Conservation (phyloP, 2,888 invertebrate genomes). For the Ochlodes sylvanus region DNA sequence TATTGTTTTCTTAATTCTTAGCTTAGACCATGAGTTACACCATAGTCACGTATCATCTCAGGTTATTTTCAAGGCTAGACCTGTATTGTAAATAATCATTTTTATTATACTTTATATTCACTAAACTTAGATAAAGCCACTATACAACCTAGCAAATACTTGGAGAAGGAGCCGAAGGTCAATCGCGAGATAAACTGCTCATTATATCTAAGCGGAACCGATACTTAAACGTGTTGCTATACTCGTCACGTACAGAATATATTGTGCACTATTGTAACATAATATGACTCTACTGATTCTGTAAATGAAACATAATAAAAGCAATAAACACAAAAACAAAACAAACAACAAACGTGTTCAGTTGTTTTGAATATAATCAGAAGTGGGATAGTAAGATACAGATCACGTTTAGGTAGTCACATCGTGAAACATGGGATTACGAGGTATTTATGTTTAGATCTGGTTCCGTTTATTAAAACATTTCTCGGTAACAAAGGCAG, state of each 20-base stretch:
- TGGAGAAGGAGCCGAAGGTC: constrained; percentile 28
- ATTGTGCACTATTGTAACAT: constrained; percentile 16
- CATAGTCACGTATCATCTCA: too few relatives aligned
- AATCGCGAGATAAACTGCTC: constrained; percentile 26
- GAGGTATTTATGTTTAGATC: too few relatives aligned
- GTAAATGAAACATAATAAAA: background rate
- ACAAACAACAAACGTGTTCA: background rate
- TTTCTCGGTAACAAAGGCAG: too few relatives aligned
- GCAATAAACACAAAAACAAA: background rate
- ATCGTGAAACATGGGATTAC: too few relatives aligned
- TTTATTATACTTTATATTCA: constrained; percentile 21
- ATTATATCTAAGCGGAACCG: constrained; percentile 24
- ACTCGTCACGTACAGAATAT: constrained; percentile 35
- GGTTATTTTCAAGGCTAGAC: too few relatives aligned
- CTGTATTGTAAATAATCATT: too few relatives aligned
- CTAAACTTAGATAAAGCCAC: constrained; percentile 11
- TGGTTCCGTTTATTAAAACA: too few relatives aligned
- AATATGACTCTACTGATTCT: background rate
- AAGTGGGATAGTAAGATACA: too few relatives aligned
- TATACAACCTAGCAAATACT: constrained; percentile 21
- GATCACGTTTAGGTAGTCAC: too few relatives aligned
- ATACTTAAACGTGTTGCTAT: constrained; percentile 19
- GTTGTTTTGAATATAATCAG: too few relatives aligned
- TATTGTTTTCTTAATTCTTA: too few relatives aligned
- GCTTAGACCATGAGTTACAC: too few relatives aligned